These are phyloP conservation scores for Halcyon chelicuti DNA, from an alignment of 2,797 vertebrate genomes.

Conservation along the genomic window DNA sequence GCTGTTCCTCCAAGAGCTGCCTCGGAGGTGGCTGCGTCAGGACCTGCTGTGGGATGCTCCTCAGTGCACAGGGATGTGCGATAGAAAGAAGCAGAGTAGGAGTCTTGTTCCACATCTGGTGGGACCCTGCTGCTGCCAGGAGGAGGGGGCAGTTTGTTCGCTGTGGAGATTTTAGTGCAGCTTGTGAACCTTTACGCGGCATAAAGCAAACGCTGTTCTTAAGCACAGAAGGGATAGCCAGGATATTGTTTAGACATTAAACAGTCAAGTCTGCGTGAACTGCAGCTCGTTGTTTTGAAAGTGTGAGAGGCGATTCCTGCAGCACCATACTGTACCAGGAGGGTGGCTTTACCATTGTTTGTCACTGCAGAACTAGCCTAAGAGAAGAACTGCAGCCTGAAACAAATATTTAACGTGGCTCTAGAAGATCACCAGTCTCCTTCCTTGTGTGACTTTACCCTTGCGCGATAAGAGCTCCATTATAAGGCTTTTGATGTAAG, in stretches of 20 bases:
- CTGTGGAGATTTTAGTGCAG: not conserved
- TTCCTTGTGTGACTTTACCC: not conserved
- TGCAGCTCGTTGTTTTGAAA: not conserved
- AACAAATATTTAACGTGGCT: not conserved
- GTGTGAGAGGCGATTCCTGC: not conserved
- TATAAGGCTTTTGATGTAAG: not conserved
- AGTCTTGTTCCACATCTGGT: not conserved
- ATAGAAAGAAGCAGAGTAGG: not conserved
- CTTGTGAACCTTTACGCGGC: not conserved
- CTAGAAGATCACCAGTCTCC: not conserved
- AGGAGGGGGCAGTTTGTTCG: not conserved
- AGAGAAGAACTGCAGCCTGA: not conserved
- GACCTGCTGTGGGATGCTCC: accelerated
- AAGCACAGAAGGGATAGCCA: not conserved
- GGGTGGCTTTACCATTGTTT: not conserved
- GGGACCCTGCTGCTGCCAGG: not conserved
- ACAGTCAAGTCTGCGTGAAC: not conserved
- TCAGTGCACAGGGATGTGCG: accelerated
- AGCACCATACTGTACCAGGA: not conserved
- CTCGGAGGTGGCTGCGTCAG: not conserved
- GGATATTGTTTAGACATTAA: not conserved
- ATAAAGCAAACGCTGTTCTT: not conserved
- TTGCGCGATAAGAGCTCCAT: not conserved
- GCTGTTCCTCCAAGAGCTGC: not conserved
- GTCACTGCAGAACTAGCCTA: not conserved